Base-by-base conservation (phyloP, 2,797 vertebrate species). In the Sandelia bainsii region DNA sequence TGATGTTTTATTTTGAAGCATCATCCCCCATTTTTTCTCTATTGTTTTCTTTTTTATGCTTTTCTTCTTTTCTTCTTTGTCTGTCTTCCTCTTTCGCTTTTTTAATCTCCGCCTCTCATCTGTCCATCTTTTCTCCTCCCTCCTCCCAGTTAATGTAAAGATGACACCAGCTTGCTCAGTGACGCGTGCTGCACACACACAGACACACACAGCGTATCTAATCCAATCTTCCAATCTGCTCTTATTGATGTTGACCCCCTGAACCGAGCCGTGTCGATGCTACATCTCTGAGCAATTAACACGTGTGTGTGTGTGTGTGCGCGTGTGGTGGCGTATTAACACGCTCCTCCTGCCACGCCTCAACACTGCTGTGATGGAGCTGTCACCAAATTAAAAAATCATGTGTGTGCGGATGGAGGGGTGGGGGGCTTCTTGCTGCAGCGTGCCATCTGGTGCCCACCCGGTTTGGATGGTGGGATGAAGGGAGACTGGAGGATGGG, bases 181-280 rank as follows among this genome's bases (percentile, higher is more conserved):
- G 22, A 67, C 37, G 22, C 45, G 17, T 67, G 49, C 67, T 63
- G 16, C 53, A 57, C 75, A 82, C 71, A 54, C 48, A 73, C 80
- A 68, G 63, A 67, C 62, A 67, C 76, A 68, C 80, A 63, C 17
- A 20, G 64, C 71, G 9, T 72, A 80, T 89, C 82, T 90, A 92
- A 91, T 93, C 90, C 84, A 88, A 87, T 93, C 88, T 84, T 90
- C 89, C 86, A 87, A 84, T 93, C 89, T 88, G 82, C 83, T 79
- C 80, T 89, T 91, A 92, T 90, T 89, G 87, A 86, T 87, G 86
- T 90, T 89, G 91, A 93, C 91, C 91, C 85, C 75, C 78, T 87
- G 83, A 89, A 84, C 90, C 57, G 19, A 51, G 62, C 17, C 77
- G 58, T 89, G 89, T 93, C 80, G 74, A 73, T 66, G 81, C 72